Percentiles rank a stretch among this genome's conserved stretches.
Conservation (phyloP, 2,888 invertebrate species). For the Platerodrilus igneus region DNA sequence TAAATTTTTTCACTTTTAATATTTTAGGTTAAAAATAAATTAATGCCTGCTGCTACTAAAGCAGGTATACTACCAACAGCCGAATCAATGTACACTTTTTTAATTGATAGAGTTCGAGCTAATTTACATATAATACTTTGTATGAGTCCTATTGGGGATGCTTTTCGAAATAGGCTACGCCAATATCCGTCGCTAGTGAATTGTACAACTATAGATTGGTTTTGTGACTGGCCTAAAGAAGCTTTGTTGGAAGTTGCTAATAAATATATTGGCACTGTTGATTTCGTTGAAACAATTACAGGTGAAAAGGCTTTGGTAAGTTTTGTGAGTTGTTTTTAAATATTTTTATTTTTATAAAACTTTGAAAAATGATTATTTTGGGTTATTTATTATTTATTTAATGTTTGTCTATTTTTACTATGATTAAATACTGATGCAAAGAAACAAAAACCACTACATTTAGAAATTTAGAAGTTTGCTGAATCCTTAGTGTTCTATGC, state of each 20-base stretch:
- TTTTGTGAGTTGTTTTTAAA: conserved; percentile 2
- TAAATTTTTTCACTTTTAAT: neutral
- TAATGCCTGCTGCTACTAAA: conserved; percentile 56
- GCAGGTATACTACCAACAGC: conserved; percentile 57
- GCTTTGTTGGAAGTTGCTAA: conserved; percentile 86
- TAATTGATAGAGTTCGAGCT: conserved; percentile 70
- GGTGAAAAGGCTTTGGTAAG: conserved; percentile 55
- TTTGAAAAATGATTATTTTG: too few relatives aligned
- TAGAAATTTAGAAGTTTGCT: too few relatives aligned
- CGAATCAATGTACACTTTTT: conserved; percentile 68
- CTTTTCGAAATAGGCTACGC: conserved; percentile 76
- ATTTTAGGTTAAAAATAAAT: conserved; percentile 50
- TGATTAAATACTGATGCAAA: too few relatives aligned
- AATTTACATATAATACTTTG: conserved; percentile 79
- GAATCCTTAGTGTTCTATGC: too few relatives aligned
- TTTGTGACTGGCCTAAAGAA: conserved; percentile 82
- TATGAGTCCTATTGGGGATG: conserved; percentile 85
- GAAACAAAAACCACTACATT: too few relatives aligned
- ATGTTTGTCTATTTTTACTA: too few relatives aligned
- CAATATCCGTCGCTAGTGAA: conserved; percentile 87
- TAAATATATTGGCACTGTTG: conserved; percentile 70
- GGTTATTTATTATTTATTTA: too few relatives aligned
- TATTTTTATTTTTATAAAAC: neutral
- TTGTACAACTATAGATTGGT: conserved; percentile 87
- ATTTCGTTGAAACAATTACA: conserved; percentile 66